phyloP scores from a whole-genome alignment of 2,797 vertebrate species.

The Sebastes glaucus region DNA sequence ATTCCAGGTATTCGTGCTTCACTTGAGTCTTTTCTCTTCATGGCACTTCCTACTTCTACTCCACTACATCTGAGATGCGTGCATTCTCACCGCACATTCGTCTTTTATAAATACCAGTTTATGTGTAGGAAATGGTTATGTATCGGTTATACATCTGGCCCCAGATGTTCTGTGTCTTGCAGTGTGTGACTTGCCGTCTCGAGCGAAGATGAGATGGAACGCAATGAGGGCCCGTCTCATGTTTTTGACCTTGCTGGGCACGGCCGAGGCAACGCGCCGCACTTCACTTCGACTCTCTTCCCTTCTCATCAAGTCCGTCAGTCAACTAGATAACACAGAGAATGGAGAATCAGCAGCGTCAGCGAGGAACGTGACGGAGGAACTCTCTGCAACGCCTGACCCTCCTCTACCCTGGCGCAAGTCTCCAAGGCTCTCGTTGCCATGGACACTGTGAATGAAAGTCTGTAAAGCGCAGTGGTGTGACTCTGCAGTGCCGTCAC shows the following conservation, averaged over 20 bases:
- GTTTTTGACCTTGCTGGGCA: background rate
- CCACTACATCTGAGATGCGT: background rate
- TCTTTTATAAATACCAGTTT: background rate
- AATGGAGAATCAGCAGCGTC: constrained; percentile 45
- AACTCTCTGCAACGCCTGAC: constrained; percentile 53
- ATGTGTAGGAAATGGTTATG: background rate
- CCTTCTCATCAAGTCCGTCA: constrained; percentile 34
- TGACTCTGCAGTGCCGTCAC: constrained; percentile 41
- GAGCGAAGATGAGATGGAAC: background rate
- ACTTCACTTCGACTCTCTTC: constrained; percentile 11
- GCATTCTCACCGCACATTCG: background rate
- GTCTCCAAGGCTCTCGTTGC: constrained; percentile 67
- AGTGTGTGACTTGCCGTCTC: background rate
- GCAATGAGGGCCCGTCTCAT: background rate
- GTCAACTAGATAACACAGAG: constrained; percentile 43
- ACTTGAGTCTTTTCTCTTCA: background rate
- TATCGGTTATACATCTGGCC: background rate
- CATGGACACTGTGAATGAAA: constrained; percentile 69
- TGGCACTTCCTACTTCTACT: background rate
- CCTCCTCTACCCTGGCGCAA: constrained; percentile 41
- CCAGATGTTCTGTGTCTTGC: background rate
- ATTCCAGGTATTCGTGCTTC: background rate
- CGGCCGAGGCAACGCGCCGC: background rate
- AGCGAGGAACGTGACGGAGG: constrained; percentile 44
- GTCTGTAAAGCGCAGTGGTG: constrained; percentile 37